Evolutionary conservation across 2,797 vertebrate genomes (phyloP), one percentile per base, ranked within the genome.

Genomic region (Tokudaia tokunoshimensis): DNA sequence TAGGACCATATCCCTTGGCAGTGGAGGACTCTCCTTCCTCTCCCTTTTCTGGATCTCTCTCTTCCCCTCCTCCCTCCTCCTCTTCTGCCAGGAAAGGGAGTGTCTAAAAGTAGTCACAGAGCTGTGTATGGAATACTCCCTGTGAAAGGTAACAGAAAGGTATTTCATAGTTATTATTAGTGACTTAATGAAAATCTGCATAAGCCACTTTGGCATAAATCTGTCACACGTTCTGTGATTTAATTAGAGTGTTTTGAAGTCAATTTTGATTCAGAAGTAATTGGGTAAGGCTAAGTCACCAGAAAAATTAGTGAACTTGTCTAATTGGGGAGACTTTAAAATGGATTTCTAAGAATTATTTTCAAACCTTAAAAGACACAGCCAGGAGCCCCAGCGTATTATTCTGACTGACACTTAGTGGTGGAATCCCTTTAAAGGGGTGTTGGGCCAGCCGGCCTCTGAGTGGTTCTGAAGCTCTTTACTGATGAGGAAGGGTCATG

Each of bases 201-300:
- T 52, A 57, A 83, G 52, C 63, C 41, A 61, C 65, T 83, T 92
- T 29, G 74, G 89, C 29, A 13, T 87, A 83, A 37, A 59, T 34
- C 70, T 95, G 93, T 95, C 92, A 92, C 82, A 78, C 91, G 34
- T 55, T 86, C 95, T 80, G 31, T 93, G 91, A 96, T 96, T 96
- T 96, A 94, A 93, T 97, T 91, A 92, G 83, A 65, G 26, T 95
- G 70, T 94, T 95, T 84, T 84, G 87, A 55, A 94, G 91, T 70
- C 93, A 47, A 89, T 90, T 95, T 94, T 94, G 80, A 97, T 87
- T 97, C 52, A 86, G 85, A 96, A 95, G 72, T 92, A 96, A 82
- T 94, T 94, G 76, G 86, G 72, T 87, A 74, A 96, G 89, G 82
- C 24, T 89, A 61, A 17, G 22, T 75, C 61, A 41, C 63, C 57